Conservation (phyloP, 2,888 invertebrate genomes). For the Hyppa rectilinea region DNA sequence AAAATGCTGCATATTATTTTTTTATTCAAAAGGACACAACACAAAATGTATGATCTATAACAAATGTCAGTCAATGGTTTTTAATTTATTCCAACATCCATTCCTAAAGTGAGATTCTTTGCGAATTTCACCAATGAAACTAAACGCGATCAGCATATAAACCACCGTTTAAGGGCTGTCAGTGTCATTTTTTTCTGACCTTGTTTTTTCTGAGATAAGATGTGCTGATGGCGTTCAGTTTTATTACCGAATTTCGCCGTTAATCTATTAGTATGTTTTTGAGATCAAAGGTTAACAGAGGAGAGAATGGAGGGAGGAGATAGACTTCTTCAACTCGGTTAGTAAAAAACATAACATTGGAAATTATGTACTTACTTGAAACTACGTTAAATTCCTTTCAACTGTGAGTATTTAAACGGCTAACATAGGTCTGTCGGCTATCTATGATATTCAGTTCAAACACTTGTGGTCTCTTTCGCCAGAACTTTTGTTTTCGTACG, state of each 20-base stretch:
- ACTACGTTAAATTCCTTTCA: conserved; percentile 15
- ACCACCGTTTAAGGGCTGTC: too few relatives aligned
- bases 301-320: too few relatives aligned
- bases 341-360: neutral
- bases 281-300: too few relatives aligned
- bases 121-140: too few relatives aligned
- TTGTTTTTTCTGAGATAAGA: too few relatives aligned
- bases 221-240: too few relatives aligned
- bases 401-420: neutral
- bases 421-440: conserved; percentile 11
- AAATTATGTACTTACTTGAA: conserved; percentile 26
- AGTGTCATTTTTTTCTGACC: too few relatives aligned
- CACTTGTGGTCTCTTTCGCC: conserved; percentile 37
- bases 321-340: neutral
- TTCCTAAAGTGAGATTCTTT: neutral
- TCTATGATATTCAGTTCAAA: conserved; percentile 10
- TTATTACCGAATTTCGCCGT: too few relatives aligned
- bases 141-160: too few relatives aligned
- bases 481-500: conserved; percentile 39
- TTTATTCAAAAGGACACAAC: neutral
- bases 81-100: neutral
- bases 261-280: neutral
- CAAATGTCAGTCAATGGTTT: neutral
- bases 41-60: neutral
- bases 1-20: too few relatives aligned